Conservation (phyloP, 2,797 vertebrate genomes). For the Eidolon dupreanum region DNA sequence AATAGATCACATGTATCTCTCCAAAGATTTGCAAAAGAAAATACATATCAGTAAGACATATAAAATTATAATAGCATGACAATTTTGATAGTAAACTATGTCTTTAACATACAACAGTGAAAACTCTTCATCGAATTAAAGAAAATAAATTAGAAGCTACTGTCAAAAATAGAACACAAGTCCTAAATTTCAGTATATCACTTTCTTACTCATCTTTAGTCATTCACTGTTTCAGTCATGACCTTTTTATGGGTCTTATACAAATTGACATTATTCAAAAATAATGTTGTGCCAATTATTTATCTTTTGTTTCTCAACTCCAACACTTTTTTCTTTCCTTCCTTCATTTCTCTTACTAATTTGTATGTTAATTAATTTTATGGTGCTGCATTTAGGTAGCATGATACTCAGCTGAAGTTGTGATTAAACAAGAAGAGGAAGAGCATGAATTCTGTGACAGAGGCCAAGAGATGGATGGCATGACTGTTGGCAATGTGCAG, state of each 20-base stretch:
- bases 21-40: neutral
- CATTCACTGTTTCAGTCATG: neutral
- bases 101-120: neutral
- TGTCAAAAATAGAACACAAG: neutral
- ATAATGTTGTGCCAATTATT: neutral
- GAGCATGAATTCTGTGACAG: rapidly evolving
- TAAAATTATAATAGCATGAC: neutral
- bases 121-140: neutral
- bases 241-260: neutral
- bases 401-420: neutral
- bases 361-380: neutral
- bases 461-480: neutral
- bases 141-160: neutral
- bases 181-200: neutral
- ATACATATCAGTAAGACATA: neutral
- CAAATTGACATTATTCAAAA: neutral
- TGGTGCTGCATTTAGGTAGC: neutral
- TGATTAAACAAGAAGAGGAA: neutral
- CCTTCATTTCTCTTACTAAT: neutral
- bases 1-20: neutral
- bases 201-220: neutral
- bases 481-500: neutral
- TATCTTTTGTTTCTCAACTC: neutral
- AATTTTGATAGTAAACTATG: neutral
- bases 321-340: neutral